A percentile compares a stretch with the other conserved stretches of the same genome.
phyloP scores from a whole-genome alignment of 1,140 invertebrate genomes.

The Drosophila azteca region DNA sequence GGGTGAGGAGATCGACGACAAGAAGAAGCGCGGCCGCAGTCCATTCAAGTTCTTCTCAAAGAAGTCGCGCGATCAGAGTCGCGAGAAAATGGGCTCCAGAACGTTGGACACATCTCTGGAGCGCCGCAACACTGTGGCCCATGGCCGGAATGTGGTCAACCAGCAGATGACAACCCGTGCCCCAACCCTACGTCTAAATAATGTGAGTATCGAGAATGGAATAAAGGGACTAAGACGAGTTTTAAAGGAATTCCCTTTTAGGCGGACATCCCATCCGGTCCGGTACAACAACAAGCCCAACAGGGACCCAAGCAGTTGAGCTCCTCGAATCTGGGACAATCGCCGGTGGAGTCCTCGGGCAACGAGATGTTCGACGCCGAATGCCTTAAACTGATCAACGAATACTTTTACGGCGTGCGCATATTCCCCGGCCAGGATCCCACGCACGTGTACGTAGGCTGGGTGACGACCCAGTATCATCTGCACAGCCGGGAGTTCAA shows the following conservation, averaged over 20 bases:
- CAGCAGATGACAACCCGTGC: constrained; percentile 74
- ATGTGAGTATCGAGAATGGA: constrained; percentile 40
- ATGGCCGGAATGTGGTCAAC: constrained; percentile 80
- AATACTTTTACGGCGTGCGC: constrained; percentile 97
- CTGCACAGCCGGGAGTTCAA: constrained; percentile 95
- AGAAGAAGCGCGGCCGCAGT: constrained; percentile 93
- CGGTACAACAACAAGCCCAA: constrained; percentile 83
- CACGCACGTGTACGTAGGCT: constrained; percentile 98
- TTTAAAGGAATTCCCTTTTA: constrained; percentile 85
- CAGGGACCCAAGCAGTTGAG: constrained; percentile 90
- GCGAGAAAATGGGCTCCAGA: constrained; percentile 66
- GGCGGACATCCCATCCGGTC: constrained; percentile 74
- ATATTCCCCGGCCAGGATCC: constrained; percentile 99
- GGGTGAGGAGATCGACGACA: constrained; percentile 87
- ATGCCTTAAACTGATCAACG: constrained; percentile 96
- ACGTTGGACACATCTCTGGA: constrained; percentile 68
- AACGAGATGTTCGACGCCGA: constrained; percentile 94
- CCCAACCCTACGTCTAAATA: constrained; percentile 70
- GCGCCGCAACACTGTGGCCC: constrained; percentile 75
- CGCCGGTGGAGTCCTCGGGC: constrained; percentile 89
- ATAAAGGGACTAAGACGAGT: not conserved
- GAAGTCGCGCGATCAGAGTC: constrained; percentile 80
- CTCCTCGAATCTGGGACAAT: constrained; percentile 86
- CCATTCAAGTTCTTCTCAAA: constrained; percentile 91
- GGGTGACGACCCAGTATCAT: constrained; percentile 99